Evolutionary conservation across 2,113 vertebrate species (phyloP).

Genomic region (Salvelinus sp.): DNA sequence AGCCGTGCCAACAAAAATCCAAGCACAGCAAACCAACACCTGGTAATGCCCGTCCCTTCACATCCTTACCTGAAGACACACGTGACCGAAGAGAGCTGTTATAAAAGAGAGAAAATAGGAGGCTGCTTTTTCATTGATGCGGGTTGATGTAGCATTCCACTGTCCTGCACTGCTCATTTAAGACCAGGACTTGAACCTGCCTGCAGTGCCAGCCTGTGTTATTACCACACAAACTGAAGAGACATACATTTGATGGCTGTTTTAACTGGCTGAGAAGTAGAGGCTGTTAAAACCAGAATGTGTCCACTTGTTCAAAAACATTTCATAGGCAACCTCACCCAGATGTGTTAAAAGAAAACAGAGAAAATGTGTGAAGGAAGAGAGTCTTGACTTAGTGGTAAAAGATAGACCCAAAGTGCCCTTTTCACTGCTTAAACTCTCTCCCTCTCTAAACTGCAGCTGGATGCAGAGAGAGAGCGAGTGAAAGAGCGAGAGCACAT

Average conservation of each 20-base stretch:
- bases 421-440: no score
- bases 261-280: slow-evolving; percentile 30
- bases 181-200: slow-evolving; percentile 1
- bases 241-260: slow-evolving; percentile 20
- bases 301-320: slow-evolving; percentile 28
- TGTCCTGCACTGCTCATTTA: not conserved
- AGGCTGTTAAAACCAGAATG: slow-evolving; percentile 28
- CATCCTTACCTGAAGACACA: slow-evolving; percentile 14
- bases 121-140: not conserved
- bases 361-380: slow-evolving; percentile 18
- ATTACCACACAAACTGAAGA: slow-evolving; percentile 11
- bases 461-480: no score
- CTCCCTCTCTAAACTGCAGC: no score
- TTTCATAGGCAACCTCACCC: slow-evolving; percentile 27
- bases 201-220: slow-evolving; percentile 18
- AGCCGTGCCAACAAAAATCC: slow-evolving; percentile 47
- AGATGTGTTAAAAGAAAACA: slow-evolving; percentile 30
- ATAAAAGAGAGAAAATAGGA: not conserved
- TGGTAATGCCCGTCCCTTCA: slow-evolving; percentile 14
- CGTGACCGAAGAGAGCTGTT: not conserved
- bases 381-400: not conserved
- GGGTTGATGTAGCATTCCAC: not conserved
- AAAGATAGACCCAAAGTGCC: no score
- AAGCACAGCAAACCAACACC: slow-evolving; percentile 48
- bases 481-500: no score